A percentile compares a stretch with the other conserved stretches of the same genome.
Evolutionary conservation across 64 coral and sea anemone genomes (phyloP).

Genomic region (Stylophora pistillata): DNA sequence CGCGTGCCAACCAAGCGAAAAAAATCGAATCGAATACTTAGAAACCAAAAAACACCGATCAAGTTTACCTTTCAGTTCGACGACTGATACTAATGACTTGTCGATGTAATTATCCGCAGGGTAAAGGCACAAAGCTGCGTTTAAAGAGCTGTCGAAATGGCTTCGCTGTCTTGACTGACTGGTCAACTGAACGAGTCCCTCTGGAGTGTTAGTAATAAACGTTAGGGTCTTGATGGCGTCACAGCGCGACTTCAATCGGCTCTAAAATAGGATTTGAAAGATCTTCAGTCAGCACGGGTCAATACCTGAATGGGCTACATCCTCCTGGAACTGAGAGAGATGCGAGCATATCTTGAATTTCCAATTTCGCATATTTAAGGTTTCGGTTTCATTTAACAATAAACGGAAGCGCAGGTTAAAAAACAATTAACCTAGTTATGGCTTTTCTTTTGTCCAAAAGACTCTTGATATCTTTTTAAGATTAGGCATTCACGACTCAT

Average conservation of each 20-base stretch:
- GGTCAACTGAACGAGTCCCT: neutral
- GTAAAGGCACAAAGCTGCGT: neutral
- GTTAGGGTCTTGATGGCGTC: neutral
- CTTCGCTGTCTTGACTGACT: neutral
- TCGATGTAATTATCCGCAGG: neutral
- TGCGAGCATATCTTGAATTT: slow-evolving; percentile 24
- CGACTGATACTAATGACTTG: neutral
- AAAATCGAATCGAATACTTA: neutral
- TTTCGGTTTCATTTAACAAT: slow-evolving; percentile 56
- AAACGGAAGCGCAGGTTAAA: slow-evolving; percentile 46
- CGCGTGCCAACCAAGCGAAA: neutral
- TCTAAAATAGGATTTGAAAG: neutral
- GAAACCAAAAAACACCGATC: neutral
- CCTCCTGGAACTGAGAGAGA: slow-evolving; percentile 3
- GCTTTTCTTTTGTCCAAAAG: slow-evolving; percentile 19
- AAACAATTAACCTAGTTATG: slow-evolving; percentile 44
- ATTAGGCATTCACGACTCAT: neutral
- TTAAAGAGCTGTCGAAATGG: neutral
- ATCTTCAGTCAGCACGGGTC: slow-evolving; percentile 15
- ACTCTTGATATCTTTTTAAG: slow-evolving; percentile 35
- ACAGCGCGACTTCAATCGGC: neutral
- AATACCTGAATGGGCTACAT: neutral
- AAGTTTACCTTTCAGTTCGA: neutral
- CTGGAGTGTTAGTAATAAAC: neutral
- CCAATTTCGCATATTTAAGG: neutral